These are phyloP conservation scores for Channallabes apus DNA, from an alignment of 2,797 vertebrate genomes.

Conservation along the genomic window DNA sequence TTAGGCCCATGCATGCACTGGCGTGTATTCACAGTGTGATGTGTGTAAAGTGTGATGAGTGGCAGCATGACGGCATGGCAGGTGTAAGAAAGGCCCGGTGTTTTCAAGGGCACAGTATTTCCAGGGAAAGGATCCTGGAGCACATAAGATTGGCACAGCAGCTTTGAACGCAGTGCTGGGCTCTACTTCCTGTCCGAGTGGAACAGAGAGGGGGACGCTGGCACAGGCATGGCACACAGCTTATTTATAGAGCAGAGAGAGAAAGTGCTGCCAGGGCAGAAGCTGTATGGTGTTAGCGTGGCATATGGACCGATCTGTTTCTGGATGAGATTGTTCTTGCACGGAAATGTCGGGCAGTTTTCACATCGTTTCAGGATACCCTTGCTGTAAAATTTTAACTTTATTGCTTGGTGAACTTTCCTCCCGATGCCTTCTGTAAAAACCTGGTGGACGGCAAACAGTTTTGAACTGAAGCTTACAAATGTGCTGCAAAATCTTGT, in stretches of 20 bases:
- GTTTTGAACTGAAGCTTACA: not conserved
- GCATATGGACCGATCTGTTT: conserved; percentile 54
- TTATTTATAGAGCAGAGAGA: conserved; percentile 53
- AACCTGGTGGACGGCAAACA: not conserved
- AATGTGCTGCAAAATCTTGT: not conserved
- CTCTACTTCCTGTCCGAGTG: conserved; percentile 50
- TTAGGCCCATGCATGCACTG: conserved; percentile 4
- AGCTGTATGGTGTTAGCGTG: conserved; percentile 41
- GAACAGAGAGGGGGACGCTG: conserved; percentile 44
- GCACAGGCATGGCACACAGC: conserved; percentile 44
- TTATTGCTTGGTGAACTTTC: not conserved
- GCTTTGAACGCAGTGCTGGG: conserved; percentile 43
- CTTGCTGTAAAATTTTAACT: not conserved
- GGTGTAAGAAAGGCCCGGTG: conserved; percentile 48
- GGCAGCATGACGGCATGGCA: conserved; percentile 49
- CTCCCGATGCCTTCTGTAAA: not conserved
- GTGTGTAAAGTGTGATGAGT: conserved; percentile 46
- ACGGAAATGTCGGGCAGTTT: conserved; percentile 2
- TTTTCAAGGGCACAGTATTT: conserved; percentile 55
- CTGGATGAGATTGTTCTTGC: conserved; percentile 21
- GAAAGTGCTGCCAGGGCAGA: conserved; percentile 40
- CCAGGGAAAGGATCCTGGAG: conserved; percentile 41
- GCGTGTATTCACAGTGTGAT: conserved; percentile 16
- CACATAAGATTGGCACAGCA: conserved; percentile 44
- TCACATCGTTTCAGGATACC: not conserved